A percentile compares a stretch with the other conserved stretches of the same genome.
Conservation (phyloP, 2,113 vertebrate species). For the Stegostoma tigrinum region DNA sequence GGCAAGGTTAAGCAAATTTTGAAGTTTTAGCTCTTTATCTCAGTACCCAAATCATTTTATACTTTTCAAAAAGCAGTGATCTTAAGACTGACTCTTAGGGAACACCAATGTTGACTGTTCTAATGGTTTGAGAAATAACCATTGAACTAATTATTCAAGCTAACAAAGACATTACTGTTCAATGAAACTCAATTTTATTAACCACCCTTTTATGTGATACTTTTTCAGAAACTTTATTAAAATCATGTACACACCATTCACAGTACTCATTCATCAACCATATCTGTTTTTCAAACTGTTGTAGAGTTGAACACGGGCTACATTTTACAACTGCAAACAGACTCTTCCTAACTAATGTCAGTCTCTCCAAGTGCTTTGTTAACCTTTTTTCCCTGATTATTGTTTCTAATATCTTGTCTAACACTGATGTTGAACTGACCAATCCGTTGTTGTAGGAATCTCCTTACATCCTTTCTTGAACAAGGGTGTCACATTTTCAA, state of each 20-base stretch:
- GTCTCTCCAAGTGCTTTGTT: not conserved
- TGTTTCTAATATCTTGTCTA: not conserved
- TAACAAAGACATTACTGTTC: not conserved
- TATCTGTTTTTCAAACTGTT: not conserved
- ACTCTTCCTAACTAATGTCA: not conserved
- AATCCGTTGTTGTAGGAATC: not conserved
- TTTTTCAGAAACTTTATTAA: not conserved
- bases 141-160: not conserved
- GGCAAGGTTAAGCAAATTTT: not conserved
- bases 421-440: not conserved
- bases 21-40: not conserved
- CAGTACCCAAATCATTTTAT: not conserved
- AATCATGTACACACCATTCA: not conserved
- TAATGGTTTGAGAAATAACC: not conserved
- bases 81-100: not conserved
- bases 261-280: not conserved
- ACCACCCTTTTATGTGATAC: not conserved
- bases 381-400: not conserved
- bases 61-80: not conserved
- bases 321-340: not conserved
- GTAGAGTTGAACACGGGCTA: not conserved
- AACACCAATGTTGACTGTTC: not conserved
- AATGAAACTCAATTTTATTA: not conserved
- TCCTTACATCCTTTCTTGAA: not conserved
- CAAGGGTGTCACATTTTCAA: not conserved